These are phyloP conservation scores for Apogon hyalosoma DNA, from an alignment of 2,797 vertebrate species.

Conservation along the genomic window DNA sequence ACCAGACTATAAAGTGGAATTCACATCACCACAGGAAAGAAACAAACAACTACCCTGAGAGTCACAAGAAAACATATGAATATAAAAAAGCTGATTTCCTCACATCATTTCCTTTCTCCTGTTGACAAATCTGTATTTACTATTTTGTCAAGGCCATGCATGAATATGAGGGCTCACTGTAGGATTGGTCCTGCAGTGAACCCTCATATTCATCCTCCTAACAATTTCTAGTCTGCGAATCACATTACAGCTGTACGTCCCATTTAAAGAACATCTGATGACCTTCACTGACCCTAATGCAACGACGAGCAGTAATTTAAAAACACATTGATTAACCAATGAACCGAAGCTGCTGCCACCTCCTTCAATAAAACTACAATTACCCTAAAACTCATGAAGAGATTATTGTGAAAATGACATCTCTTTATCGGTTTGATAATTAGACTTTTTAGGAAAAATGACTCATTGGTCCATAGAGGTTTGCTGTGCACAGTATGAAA, in stretches of 20 bases:
- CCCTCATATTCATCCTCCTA: slow-evolving; percentile 4
- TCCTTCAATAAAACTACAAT: background rate
- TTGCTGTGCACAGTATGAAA: slow-evolving; percentile 36
- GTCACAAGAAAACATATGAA: slow-evolving; percentile 58
- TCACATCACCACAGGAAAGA: slow-evolving; percentile 65
- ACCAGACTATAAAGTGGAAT: slow-evolving; percentile 68
- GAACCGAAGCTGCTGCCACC: background rate
- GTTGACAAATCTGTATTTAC: slow-evolving; percentile 43
- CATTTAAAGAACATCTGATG: slow-evolving; percentile 21
- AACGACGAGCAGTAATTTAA: slow-evolving; percentile 14
- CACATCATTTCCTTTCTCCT: slow-evolving; percentile 33
- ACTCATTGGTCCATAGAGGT: slow-evolving; percentile 24
- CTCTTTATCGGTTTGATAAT: slow-evolving; percentile 7
- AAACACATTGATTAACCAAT: slow-evolving; percentile 12
- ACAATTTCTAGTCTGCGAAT: slow-evolving; percentile 20
- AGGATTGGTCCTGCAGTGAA: slow-evolving; percentile 8
- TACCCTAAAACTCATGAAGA: background rate
- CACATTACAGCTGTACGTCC: background rate
- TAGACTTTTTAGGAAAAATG: slow-evolving; percentile 19
- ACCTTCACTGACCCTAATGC: slow-evolving; percentile 10
- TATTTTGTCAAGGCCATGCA: slow-evolving; percentile 28
- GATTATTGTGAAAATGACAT: background rate
- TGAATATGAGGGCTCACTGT: slow-evolving; percentile 13
- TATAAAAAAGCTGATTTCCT: slow-evolving; percentile 66
- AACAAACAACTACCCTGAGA: slow-evolving; percentile 65